Evolutionary conservation across 2,888 invertebrate genomes (phyloP).

Genomic region (Drosophila parthenogenetica): DNA sequence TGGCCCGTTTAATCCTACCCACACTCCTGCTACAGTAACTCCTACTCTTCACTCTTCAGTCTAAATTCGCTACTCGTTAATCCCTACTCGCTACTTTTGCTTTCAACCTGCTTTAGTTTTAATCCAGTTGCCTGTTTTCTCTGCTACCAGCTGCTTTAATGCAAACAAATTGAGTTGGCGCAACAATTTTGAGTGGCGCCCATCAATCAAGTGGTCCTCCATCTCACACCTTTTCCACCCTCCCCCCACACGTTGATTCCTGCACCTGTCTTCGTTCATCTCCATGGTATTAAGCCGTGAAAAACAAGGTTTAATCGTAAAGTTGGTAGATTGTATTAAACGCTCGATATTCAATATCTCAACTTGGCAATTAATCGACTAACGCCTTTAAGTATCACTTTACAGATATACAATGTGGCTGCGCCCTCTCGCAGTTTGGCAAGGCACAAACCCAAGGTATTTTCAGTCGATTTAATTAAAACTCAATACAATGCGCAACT

Average conservation of each 20-base stretch:
- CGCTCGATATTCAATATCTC: conserved; percentile 22
- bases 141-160: conserved; percentile 40
- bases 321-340: conserved; percentile 1
- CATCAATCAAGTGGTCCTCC: conserved; percentile 58
- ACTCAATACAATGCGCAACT: background rate
- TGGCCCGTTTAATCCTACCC: conserved; percentile 29
- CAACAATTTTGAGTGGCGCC: conserved; percentile 53
- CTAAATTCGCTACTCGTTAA: conserved; percentile 1
- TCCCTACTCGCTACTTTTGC: conserved; percentile 15
- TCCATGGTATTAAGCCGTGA: background rate
- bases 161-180: conserved; percentile 64
- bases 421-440: conserved; percentile 83
- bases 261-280: background rate
- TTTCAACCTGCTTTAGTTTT: conserved; percentile 35
- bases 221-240: background rate
- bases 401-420: conserved; percentile 84
- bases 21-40: conserved; percentile 1
- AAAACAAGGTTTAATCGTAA: background rate
- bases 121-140: conserved; percentile 16
- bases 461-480: background rate
- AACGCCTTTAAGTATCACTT: conserved; percentile 72
- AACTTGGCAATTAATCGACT: conserved; percentile 49
- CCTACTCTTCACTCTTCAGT: conserved; percentile 7
- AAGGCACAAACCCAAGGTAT: conserved; percentile 83
- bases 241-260: no score